Conservation (phyloP, 2,888 invertebrate genomes). For the Oxycera nigricornis region DNA sequence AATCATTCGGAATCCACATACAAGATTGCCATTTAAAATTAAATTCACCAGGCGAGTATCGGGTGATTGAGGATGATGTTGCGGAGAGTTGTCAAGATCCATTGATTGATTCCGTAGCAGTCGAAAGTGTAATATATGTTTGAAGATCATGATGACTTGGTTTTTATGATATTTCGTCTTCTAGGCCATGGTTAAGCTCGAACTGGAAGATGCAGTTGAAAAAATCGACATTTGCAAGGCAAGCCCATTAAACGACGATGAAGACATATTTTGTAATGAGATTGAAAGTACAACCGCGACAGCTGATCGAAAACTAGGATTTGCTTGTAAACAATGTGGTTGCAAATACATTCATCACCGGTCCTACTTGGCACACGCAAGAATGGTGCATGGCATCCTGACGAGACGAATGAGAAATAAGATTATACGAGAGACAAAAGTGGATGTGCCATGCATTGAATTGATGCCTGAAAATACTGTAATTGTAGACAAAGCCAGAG, state of each 20-base stretch:
- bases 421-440: not conserved
- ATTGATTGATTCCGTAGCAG: not conserved
- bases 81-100: not conserved
- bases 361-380: slow-evolving; percentile 5
- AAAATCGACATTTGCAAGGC: not conserved
- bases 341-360: not conserved
- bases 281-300: not conserved
- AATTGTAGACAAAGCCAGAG: no score
- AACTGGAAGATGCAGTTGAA: not conserved
- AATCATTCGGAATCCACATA: not conserved
- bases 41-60: not conserved
- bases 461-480: no score
- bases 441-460: no score
- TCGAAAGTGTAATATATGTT: not conserved
- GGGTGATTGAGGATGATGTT: not conserved
- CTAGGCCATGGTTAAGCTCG: not conserved
- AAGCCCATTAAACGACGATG: not conserved
- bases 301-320: not conserved
- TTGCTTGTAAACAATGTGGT: not conserved
- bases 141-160: not conserved
- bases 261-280: not conserved
- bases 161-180: not conserved
- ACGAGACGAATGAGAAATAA: not conserved
- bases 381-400: not conserved
- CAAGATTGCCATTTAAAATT: not conserved